Conservation (phyloP, 2,797 vertebrate species). For the Psittacula echo region DNA sequence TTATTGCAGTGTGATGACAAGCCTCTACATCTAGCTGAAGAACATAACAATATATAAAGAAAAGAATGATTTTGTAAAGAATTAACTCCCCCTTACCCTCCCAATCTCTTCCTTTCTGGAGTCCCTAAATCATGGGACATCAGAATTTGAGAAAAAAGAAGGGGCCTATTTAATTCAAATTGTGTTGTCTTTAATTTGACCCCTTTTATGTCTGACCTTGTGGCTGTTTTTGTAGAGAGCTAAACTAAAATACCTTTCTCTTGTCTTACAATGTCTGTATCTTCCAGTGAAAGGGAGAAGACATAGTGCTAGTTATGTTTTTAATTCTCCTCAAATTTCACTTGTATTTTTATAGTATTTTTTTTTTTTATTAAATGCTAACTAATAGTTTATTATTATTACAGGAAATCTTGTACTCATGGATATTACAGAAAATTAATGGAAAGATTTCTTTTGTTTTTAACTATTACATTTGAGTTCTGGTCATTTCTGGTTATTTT, state of each 20-base stretch:
- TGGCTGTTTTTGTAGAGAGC: background rate
- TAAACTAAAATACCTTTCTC: conserved; percentile 19
- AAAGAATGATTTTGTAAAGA: background rate
- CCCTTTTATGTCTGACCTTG: background rate
- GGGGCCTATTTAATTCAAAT: background rate
- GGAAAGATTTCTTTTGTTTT: background rate
- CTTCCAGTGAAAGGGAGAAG: background rate
- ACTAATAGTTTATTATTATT: background rate
- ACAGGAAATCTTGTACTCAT: background rate
- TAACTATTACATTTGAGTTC: background rate
- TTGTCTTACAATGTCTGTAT: background rate
- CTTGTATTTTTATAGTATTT: background rate
- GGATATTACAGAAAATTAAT: background rate
- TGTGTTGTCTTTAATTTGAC: background rate
- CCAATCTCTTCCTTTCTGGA: background rate
- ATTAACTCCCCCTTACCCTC: background rate
- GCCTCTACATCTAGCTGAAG: background rate
- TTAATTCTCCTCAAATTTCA: background rate
- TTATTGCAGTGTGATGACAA: conserved; percentile 47
- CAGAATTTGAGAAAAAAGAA: background rate
- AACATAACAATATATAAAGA: background rate
- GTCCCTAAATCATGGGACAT: background rate
- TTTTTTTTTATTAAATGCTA: background rate
- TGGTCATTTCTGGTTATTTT: background rate
- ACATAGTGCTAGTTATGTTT: background rate